Evolutionary conservation across 2,113 vertebrate species (phyloP), one percentile per base, ranked within the genome.

Genomic region (Nycticebus coucang): DNA sequence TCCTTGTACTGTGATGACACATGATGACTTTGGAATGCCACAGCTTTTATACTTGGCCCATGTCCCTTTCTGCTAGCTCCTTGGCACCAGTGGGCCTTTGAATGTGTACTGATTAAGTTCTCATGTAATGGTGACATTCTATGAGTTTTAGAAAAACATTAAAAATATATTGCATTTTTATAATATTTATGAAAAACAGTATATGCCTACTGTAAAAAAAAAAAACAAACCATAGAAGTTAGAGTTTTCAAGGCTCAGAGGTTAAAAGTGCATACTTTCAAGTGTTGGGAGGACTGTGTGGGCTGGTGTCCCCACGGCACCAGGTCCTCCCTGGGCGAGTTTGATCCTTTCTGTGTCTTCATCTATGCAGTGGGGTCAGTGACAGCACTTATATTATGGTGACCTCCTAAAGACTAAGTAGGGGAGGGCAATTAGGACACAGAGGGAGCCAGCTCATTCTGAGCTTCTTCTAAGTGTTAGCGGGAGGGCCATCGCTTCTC

Each of bases 311-410:
- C 28, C 45, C 26, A 28, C 19, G 0, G 1, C 0, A 1, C 22
- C 68, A 22, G 0, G 0, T 28, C 53, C 53, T 64, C 2, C 1
- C 41, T 14, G 1, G 4, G 7, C 5, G 7, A 21, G 57, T 2
- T 5, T 3, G 35, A 4, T 1, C 45, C 26, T 35, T 4, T 1
- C 30, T 2, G 1, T 18, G 13, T 15, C 68, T 26, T 15, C 0
- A 0, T 1, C 12, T 2, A 9, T 3, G 28, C 45, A 5, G 11
- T 4, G 14, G 10, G 2, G 28, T 11, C 60, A 1, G 0, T 4
- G 50, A 18, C 4, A 13, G 21, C 1, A 33, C 19, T 15, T 10
- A 22, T 2, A 0, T 2, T 22, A 2, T 9, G 30, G 60, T 14
- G 18, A 2, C 19, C 84, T 10, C 21, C 10, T 14, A n/a, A n/a